phyloP scores from a whole-genome alignment of 1,140 invertebrate genomes.

The Drosophila pseudoobscura region DNA sequence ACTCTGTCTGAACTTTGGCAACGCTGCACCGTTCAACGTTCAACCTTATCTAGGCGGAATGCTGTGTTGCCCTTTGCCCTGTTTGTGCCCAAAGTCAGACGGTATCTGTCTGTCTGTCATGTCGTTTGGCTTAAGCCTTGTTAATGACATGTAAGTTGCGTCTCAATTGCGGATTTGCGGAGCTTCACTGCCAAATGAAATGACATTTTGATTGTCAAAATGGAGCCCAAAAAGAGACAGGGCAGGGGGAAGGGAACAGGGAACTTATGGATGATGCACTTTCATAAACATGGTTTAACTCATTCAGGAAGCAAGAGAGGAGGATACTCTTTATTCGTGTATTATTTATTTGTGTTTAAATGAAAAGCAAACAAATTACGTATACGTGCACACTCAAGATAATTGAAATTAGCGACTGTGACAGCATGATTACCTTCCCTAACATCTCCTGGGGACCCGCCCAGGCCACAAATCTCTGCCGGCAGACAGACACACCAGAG shows the following conservation, averaged over 20 bases:
- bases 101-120: slow-evolving; percentile 36
- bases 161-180: slow-evolving; percentile 76
- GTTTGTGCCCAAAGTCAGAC: not conserved
- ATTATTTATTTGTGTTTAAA: slow-evolving; percentile 15
- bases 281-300: slow-evolving; percentile 40
- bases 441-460: slow-evolving; percentile 46
- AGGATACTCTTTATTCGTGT: slow-evolving; percentile 31
- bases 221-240: slow-evolving; percentile 38
- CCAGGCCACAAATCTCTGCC: slow-evolving; percentile 59
- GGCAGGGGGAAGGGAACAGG: slow-evolving; percentile 7
- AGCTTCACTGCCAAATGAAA: slow-evolving; percentile 58
- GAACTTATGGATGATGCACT: slow-evolving; percentile 40
- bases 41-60: slow-evolving; percentile 34
- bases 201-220: slow-evolving; percentile 69
- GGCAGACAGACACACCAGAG: slow-evolving; percentile 13
- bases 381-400: slow-evolving; percentile 68
- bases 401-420: slow-evolving; percentile 79
- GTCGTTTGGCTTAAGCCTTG: slow-evolving; percentile 57
- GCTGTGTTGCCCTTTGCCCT: slow-evolving; percentile 58
- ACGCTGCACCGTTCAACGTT: slow-evolving; percentile 10
- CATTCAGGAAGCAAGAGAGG: slow-evolving; percentile 60
- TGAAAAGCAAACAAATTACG: slow-evolving; percentile 71
- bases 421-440: slow-evolving; percentile 74
- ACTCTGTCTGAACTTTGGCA: slow-evolving; percentile 24
- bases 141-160: slow-evolving; percentile 78